These are phyloP conservation scores for Psococerastis gibbosa DNA, from an alignment of 2,888 invertebrate species.

Conservation along the genomic window DNA sequence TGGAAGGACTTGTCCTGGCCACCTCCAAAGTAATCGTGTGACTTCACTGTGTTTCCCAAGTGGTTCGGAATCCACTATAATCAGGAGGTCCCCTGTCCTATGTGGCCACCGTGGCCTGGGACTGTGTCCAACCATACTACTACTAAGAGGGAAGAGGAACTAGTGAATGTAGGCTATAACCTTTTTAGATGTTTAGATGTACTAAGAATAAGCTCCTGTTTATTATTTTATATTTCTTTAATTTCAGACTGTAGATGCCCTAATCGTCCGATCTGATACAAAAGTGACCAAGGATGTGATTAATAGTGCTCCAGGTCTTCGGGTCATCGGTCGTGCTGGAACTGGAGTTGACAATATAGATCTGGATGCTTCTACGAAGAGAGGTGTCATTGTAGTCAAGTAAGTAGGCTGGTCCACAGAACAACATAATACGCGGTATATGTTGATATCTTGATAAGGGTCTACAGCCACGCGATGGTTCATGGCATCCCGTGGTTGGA, in stretches of 20 bases:
- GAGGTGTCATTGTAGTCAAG: slow-evolving; percentile 86
- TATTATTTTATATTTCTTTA: too few species aligned
- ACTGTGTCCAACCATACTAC: too few species aligned
- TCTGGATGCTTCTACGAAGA: slow-evolving; percentile 60
- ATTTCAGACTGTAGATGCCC: slow-evolving; percentile 36
- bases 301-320: slow-evolving; percentile 49
- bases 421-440: slow-evolving; percentile 4
- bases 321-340: slow-evolving; percentile 90
- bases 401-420: slow-evolving; percentile 30
- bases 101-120: too few species aligned
- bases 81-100: too few species aligned
- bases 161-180: slow-evolving; percentile 2
- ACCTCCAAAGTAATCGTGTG: too few species aligned
- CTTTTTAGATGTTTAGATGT: slow-evolving; percentile 4
- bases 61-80: too few species aligned
- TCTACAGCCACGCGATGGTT: background rate
- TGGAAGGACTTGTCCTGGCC: too few species aligned
- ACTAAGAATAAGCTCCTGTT: slow-evolving; percentile 6
- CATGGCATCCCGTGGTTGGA: too few species aligned
- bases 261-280: slow-evolving; percentile 87
- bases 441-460: slow-evolving; percentile 9
- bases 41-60: too few species aligned
- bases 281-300: slow-evolving; percentile 66
- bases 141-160: too few species aligned
- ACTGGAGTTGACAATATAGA: slow-evolving; percentile 98